Evolutionary conservation across 2,797 vertebrate genomes (phyloP), one percentile per base, ranked within the genome.

Genomic region (Australoheros facetus): DNA sequence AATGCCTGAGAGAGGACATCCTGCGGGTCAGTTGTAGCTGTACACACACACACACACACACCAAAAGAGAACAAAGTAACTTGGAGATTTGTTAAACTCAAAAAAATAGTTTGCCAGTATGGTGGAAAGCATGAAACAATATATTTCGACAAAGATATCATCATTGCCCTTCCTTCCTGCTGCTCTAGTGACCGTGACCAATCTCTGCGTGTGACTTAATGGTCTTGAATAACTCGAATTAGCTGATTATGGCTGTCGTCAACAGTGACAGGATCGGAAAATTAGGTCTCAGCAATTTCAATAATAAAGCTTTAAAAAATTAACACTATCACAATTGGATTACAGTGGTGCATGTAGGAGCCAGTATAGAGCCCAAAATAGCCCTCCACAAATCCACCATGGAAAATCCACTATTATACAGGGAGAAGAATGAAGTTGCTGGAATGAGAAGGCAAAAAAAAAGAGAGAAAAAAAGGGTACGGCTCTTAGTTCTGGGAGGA

Each of bases 271-370:
- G 86, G 88, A 93, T 92, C 87, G 82, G 85, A 92, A 95, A 95
- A 94, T 94, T 81, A 92, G 90, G 93, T 94, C 93, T 93, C 92
- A 93, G 93, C 89, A 87, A 93, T 95, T 95, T 94, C 92, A 94
- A 94, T 94, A 95, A 95, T 94, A 93, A 93, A 93, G 91, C 85
- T 93, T 95, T 93, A 92, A 92, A 92, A 94, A 95, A 95, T 94
- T 90, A 94, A 94, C 88, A 83, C 92, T 92, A 92, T 93, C 90
- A 93, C 92, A 95, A 94, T 94, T 93, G 93, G 92, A 94, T 94
- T 94, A 94, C 85, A 89, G 89, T 70, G 78, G 86, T 83, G 87
- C 89, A 86, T 78, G 81, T 77, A 89, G 87, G 88, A 91, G 88
- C 83, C 87, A 81, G 91, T 73, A 73, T 81, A 73, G 84, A 88